Base-by-base conservation (phyloP, 2,888 invertebrate species). In the Coenonympha arcania region DNA sequence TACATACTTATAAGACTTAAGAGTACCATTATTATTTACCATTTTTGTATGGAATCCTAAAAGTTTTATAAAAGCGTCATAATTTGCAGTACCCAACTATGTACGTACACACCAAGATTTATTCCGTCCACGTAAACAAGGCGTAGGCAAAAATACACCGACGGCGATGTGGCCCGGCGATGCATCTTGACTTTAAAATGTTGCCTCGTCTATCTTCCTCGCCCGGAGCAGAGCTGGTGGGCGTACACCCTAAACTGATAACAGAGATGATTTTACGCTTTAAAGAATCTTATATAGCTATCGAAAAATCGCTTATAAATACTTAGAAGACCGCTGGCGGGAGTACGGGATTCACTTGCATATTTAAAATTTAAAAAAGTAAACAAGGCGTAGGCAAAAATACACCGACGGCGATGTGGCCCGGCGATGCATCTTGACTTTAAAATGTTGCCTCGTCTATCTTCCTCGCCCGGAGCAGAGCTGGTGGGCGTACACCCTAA, bases 81-180 rank as follows among this genome's bases (percentile, higher is more conserved):
- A n/a, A n/a, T n/a, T n/a, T n/a, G 24, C 24, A 55, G 57, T 60
- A 20, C 42, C 50, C 43, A 3, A 58, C 40, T 69, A 18, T 16
- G 66, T 60, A 68, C 70, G 46, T 20, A 6, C 28, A 28, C 50
- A 56, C 60, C 63, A 62, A 63, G 60, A 59, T 57, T 47, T 68
- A 73, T 72, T 69, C 71, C 48, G 49, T 40, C 40, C 71, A 62
- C 69, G 69, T 54, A 33, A 41, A 41, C 50, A 52, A 52, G 59
- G 62, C 68, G 60, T 66, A 67, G 62, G 68, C 72, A 70, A 71
- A 69, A 71, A 73, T 66, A 61, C 60, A 56, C 57, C 50, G 54
- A 56, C 55, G 16, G 52, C 57, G 59, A 48, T 60, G 62, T 57
- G 59, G 54, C 57, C 58, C 59, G 55, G 57, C 47, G 50, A 43